Percentiles rank a stretch among this genome's conserved stretches.
Conservation (phyloP, 2,797 vertebrate genomes). For the Sebastiscus albofasciatus region DNA sequence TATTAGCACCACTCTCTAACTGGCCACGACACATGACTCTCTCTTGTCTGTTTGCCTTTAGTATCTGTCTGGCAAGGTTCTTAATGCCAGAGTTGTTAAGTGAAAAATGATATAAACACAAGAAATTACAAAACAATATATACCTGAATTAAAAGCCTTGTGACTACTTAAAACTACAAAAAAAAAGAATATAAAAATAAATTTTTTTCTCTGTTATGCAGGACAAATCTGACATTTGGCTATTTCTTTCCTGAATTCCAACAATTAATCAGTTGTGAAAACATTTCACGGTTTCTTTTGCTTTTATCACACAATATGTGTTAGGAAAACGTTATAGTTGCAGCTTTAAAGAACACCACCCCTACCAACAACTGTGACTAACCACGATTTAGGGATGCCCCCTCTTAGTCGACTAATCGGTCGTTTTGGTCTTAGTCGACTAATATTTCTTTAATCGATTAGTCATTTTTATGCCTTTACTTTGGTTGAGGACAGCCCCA, state of each 20-base stretch:
- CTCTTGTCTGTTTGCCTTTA: neutral
- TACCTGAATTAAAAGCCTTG: neutral
- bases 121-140: neutral
- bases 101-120: neutral
- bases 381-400: too few relatives aligned
- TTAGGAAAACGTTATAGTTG: neutral
- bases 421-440: too few relatives aligned
- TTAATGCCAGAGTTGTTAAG: neutral
- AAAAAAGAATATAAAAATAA: neutral
- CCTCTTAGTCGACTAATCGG: too few relatives aligned
- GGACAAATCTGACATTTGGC: neutral
- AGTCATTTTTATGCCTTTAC: too few relatives aligned
- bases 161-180: neutral
- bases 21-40: neutral
- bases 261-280: neutral
- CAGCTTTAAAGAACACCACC: neutral
- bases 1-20: constrained; percentile 73
- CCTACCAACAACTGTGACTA: too few relatives aligned
- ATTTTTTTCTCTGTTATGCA: neutral
- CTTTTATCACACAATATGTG: neutral
- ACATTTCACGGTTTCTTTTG: neutral
- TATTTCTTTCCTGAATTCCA: neutral
- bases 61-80: neutral
- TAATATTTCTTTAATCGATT: too few relatives aligned
- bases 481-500: too few relatives aligned